Evolutionary conservation across 2,888 invertebrate species (phyloP).

Genomic region (Synergus gifuensis): DNA sequence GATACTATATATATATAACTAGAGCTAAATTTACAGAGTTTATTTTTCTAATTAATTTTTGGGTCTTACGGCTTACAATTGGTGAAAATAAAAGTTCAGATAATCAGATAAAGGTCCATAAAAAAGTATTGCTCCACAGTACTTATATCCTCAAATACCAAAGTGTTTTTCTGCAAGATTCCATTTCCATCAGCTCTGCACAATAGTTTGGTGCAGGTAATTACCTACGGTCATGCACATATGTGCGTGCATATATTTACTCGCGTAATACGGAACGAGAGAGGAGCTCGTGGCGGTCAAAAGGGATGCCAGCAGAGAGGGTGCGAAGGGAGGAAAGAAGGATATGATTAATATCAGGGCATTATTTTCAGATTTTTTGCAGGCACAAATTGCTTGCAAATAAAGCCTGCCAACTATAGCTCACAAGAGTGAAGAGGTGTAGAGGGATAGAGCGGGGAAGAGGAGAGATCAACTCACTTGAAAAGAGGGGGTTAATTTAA

Average conservation of each 20-base stretch:
- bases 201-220: conserved; percentile 56
- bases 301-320: conserved; percentile 51
- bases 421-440: background rate
- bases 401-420: conserved; percentile 57
- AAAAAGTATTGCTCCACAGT: background rate
- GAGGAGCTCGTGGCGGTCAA: conserved; percentile 50
- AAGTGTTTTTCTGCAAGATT: conserved; percentile 13
- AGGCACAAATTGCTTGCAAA: conserved; percentile 74
- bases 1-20: too few relatives aligned
- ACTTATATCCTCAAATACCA: conserved; percentile 2
- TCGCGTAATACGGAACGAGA: conserved; percentile 59
- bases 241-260: conserved; percentile 61
- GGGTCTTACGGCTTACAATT: too few relatives aligned
- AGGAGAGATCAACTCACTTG: background rate
- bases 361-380: conserved; percentile 74
- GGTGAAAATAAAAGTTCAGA: too few relatives aligned
- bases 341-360: conserved; percentile 74
- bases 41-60: too few relatives aligned
- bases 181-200: conserved; percentile 54
- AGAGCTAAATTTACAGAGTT: too few relatives aligned
- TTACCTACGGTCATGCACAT: conserved; percentile 59
- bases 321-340: conserved; percentile 53
- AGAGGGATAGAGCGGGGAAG: background rate
- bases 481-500: conserved; percentile 65
- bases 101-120: too few relatives aligned